phyloP scores from a whole-genome alignment of 2,888 invertebrate species.

The Pterostichus niger region DNA sequence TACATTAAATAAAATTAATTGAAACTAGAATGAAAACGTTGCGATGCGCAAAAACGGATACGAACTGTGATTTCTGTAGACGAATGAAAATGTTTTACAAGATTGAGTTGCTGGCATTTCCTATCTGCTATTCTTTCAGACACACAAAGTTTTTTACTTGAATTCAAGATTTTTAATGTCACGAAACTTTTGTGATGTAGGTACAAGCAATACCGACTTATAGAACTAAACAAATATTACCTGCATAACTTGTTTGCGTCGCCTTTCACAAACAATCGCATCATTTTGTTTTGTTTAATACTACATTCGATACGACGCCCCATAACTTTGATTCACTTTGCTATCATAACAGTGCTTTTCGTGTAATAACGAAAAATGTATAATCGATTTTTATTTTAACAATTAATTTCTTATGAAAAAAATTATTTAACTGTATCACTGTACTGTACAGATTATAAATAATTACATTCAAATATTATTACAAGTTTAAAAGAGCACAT shows the following conservation, averaged over 20 bases:
- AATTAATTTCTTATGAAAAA: too few species aligned
- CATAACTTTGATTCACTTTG: constrained; percentile 41
- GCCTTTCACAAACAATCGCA: constrained; percentile 24
- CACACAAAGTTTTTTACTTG: constrained; percentile 38
- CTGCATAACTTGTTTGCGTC: constrained; percentile 16
- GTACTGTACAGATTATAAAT: too few species aligned
- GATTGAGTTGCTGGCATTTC: constrained; percentile 41
- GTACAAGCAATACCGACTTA: constrained; percentile 40
- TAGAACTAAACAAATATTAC: constrained; percentile 48
- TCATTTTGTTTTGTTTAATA: not conserved
- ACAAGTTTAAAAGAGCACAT: too few species aligned
- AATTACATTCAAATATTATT: too few species aligned
- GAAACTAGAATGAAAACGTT: constrained; percentile 61
- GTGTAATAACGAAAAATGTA: too few species aligned
- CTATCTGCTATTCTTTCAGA: constrained; percentile 26
- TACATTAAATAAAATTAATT: constrained; percentile 64
- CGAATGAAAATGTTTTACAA: constrained; percentile 46
- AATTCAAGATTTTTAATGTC: constrained; percentile 49
- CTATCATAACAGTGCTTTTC: not conserved
- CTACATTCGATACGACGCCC: constrained; percentile 13
- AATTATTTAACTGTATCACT: too few species aligned
- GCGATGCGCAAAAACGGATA: constrained; percentile 55
- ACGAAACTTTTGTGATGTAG: constrained; percentile 32
- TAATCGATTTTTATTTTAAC: too few species aligned
- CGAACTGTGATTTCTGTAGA: constrained; percentile 54